A percentile compares a stretch with the other conserved stretches of the same genome.
These are phyloP conservation scores for Temnothorax longispinosus DNA, from an alignment of 1,140 invertebrate species.

Conservation along the genomic window DNA sequence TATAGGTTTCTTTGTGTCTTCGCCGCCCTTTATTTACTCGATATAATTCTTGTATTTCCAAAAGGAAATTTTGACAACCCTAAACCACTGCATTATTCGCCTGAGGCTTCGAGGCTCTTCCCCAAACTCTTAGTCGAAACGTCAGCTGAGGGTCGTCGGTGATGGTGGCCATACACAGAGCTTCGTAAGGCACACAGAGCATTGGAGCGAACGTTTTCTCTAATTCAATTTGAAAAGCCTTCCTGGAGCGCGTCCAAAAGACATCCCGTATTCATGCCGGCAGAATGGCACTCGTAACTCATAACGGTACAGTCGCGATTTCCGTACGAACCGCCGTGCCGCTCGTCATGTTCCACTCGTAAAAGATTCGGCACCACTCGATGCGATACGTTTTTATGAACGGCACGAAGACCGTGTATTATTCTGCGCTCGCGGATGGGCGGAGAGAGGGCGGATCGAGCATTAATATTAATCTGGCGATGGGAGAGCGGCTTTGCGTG, in stretches of 20 bases:
- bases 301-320: slow-evolving; percentile 65
- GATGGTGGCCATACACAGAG: slow-evolving; percentile 5
- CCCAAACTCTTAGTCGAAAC: neutral
- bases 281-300: slow-evolving; percentile 64
- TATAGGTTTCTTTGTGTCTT: neutral
- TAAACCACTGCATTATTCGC: neutral
- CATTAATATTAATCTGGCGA: slow-evolving; percentile 52
- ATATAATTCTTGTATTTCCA: neutral
- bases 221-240: slow-evolving; percentile 69
- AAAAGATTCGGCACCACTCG: slow-evolving; percentile 33
- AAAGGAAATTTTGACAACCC: slow-evolving; percentile 14
- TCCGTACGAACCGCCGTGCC: slow-evolving; percentile 14
- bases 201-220: slow-evolving; percentile 66
- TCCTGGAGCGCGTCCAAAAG: slow-evolving; percentile 74
- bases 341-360: slow-evolving; percentile 40
- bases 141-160: slow-evolving; percentile 1
- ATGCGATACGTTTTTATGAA: slow-evolving; percentile 48
- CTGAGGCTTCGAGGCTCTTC: neutral
- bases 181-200: neutral
- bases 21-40: slow-evolving; percentile 5
- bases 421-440: slow-evolving; percentile 13
- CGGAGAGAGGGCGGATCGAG: slow-evolving; percentile 19
- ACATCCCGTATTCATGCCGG: slow-evolving; percentile 61
- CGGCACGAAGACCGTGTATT: slow-evolving; percentile 7
- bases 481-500: slow-evolving; percentile 27